These are phyloP conservation scores for Xenopus borealis DNA, from an alignment of 2,113 vertebrate genomes.

Conservation along the genomic window DNA sequence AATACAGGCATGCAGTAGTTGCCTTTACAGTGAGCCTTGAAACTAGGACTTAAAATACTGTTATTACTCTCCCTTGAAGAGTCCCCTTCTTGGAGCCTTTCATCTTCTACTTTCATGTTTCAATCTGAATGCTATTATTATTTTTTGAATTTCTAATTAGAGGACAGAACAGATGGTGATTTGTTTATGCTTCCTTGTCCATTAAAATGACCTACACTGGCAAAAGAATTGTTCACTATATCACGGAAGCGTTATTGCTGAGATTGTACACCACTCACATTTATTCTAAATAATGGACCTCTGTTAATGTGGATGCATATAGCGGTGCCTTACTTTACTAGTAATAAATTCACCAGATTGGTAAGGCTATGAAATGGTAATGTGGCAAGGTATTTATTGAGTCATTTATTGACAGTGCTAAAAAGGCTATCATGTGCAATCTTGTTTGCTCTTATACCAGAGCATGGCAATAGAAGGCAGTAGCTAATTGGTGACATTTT, in stretches of 20 bases:
- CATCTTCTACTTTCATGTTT: slow-evolving; percentile 28
- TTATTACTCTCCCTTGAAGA: background rate
- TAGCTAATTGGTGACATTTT: slow-evolving; percentile 10
- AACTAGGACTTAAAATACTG: background rate
- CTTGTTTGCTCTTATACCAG: slow-evolving; percentile 24
- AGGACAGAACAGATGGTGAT: slow-evolving; percentile 42
- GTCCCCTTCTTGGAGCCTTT: background rate
- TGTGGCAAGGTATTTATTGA: slow-evolving; percentile 33
- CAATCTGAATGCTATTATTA: slow-evolving; percentile 13
- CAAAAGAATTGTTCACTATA: slow-evolving; percentile 40
- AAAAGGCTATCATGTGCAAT: slow-evolving; percentile 15
- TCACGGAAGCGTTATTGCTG: slow-evolving; percentile 33
- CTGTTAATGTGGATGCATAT: background rate
- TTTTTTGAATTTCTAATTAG: slow-evolving; percentile 41
- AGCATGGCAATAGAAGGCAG: slow-evolving; percentile 23
- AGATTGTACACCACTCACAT: slow-evolving; percentile 17
- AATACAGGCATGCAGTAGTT: too few species aligned
- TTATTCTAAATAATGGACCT: slow-evolving; percentile 40
- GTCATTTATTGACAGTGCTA: slow-evolving; percentile 33
- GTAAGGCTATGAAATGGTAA: slow-evolving; percentile 34
- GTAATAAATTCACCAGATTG: slow-evolving; percentile 35
- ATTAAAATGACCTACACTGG: slow-evolving; percentile 37
- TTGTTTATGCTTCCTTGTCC: slow-evolving; percentile 31
- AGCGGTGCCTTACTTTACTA: slow-evolving; percentile 7
- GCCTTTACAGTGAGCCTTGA: too few species aligned